Evolutionary conservation across 2,888 invertebrate species (phyloP), one percentile per base, ranked within the genome.

Genomic region (Pogonocherus hispidulus): DNA sequence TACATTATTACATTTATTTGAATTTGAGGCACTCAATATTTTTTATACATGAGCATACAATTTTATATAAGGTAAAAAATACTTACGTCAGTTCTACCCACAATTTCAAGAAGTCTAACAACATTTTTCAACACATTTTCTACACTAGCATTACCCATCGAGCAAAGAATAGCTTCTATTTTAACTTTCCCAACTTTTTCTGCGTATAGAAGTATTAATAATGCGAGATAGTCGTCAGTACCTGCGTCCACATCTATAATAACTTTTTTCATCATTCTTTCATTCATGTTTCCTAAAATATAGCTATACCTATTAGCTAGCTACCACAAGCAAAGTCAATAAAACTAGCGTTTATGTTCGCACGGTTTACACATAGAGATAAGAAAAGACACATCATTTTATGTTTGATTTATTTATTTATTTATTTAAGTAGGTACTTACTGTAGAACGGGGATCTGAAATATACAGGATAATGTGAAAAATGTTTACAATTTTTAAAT

Each of bases 161-260:
- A 91, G 59, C 93, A 93, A 0, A 94, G 94, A 1, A 95, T 88
- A 0, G 89, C 94, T 51, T 93, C 81, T 44, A 95, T 83, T 74
- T 90, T 82, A 14, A 89, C 79, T 56, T 84, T 75, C 0, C 84
- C 82, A 5, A 81, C 71, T 66, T 83, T 84, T 70, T 90, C 88
- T 0, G 89, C 89, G 55, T 87, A 84, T 1, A 91, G 79, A 0
- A 91, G 83, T 76, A 91, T 81, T 59, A 90, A 82, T 44, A 92
- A 76, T 0, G 91, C 91, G 81, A 90, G 85, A 22, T 90, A 91
- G 83, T 92, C 92, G 76, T 92, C 92, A 11, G 88, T 86, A 0
- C 91, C 91, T 18, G 88, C 88, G 81, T 92, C 91, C 52, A 89
- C 88, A 76, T 91, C 91, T 20, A 91, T 83, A 66, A 92, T 86